These are phyloP conservation scores for Parochlus steinenii DNA, from an alignment of 2,888 invertebrate genomes.

Conservation along the genomic window DNA sequence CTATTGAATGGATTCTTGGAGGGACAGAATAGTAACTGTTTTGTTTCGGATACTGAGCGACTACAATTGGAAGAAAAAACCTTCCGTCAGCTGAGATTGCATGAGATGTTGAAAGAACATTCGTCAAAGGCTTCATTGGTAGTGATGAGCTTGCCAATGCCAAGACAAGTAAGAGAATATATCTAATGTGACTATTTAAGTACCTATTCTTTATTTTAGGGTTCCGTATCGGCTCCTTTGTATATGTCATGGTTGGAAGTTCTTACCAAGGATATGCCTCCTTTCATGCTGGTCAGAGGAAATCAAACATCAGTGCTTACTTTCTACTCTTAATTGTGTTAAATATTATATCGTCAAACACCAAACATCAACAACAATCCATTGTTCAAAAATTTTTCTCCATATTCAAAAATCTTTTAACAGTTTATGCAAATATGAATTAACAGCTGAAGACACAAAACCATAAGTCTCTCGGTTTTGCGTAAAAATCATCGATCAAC, in stretches of 20 bases:
- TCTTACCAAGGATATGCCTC: slow-evolving; percentile 75
- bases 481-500: too few relatives aligned
- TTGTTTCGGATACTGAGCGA: slow-evolving; percentile 48
- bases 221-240: slow-evolving; percentile 73
- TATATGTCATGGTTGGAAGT: slow-evolving; percentile 96
- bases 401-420: too few relatives aligned
- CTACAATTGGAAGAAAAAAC: slow-evolving; percentile 68
- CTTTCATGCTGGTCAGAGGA: slow-evolving; percentile 70
- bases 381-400: too few relatives aligned
- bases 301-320: slow-evolving; percentile 81
- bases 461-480: too few relatives aligned
- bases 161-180: slow-evolving; percentile 47
- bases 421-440: too few relatives aligned
- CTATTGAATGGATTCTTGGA: slow-evolving; percentile 50
- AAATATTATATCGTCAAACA: too few relatives aligned
- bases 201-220: slow-evolving; percentile 27
- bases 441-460: too few relatives aligned
- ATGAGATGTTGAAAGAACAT: slow-evolving; percentile 77
- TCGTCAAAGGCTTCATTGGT: slow-evolving; percentile 75
- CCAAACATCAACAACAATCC: too few relatives aligned
- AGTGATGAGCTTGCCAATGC: slow-evolving; percentile 94
- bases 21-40: slow-evolving; percentile 19
- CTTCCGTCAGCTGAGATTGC: slow-evolving; percentile 72
- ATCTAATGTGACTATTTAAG: background rate
- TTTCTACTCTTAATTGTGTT: slow-evolving; percentile 61